Conservation (phyloP, 2,888 invertebrate genomes). For the Hoplodrina ambigua region DNA sequence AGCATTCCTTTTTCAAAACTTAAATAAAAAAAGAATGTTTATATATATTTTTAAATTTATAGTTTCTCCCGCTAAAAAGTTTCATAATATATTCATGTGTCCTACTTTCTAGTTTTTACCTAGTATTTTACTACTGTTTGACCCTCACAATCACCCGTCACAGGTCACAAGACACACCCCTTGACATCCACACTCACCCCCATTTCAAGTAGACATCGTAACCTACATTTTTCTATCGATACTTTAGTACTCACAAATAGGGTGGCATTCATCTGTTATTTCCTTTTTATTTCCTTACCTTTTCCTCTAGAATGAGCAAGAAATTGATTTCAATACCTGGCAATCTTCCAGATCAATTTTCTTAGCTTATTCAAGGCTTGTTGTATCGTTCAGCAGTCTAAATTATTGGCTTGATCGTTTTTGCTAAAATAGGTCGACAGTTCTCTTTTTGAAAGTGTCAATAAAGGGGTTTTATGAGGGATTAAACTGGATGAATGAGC, state of each 20-base stretch:
- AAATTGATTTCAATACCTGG: conserved; percentile 35
- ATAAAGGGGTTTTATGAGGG: not conserved
- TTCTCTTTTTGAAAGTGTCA: not conserved
- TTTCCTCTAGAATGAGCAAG: conserved; percentile 13
- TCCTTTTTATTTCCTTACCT: conserved; percentile 34
- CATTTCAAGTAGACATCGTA: conserved; percentile 35
- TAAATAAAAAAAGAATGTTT: too few relatives aligned
- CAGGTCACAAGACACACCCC: conserved; percentile 25
- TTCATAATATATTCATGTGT: not conserved
- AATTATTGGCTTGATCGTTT: not conserved
- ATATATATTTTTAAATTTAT: too few relatives aligned
- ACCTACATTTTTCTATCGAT: conserved; percentile 40
- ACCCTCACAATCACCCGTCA: conserved; percentile 16
- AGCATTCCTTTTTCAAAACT: too few relatives aligned
- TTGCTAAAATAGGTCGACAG: not conserved
- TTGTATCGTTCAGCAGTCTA: conserved; percentile 1
- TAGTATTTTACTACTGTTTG: conserved; percentile 2
- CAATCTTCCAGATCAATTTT: conserved; percentile 23
- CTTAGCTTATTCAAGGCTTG: not conserved
- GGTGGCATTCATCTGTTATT: conserved; percentile 29
- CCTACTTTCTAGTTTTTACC: not conserved
- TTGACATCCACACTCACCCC: conserved; percentile 35
- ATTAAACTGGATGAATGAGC: conserved; percentile 7
- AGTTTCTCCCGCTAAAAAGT: too few relatives aligned
- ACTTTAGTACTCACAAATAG: conserved; percentile 29